These are phyloP conservation scores for Drosophila leonis DNA, from an alignment of 2,888 invertebrate genomes.

Conservation along the genomic window DNA sequence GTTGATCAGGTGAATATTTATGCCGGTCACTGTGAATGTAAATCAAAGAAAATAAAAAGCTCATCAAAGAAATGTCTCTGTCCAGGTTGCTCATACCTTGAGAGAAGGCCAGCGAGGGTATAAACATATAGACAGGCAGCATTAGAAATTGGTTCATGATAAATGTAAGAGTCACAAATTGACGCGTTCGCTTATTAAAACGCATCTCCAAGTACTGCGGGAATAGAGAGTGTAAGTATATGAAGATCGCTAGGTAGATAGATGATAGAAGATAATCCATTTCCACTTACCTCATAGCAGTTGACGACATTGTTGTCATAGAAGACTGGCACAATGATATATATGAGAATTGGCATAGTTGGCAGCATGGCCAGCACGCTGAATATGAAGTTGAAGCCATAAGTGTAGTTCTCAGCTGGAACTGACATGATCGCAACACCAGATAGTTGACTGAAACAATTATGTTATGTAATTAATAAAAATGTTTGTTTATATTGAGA, in stretches of 20 bases:
- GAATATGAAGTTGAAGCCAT: conserved; percentile 86
- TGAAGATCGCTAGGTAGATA: background rate
- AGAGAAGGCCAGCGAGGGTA: conserved; percentile 83
- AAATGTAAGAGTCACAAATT: conserved; percentile 82
- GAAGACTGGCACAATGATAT: conserved; percentile 86
- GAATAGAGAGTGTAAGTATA: background rate
- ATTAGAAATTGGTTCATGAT: conserved; percentile 80
- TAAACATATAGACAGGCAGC: conserved; percentile 83
- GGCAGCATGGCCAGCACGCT: conserved; percentile 84
- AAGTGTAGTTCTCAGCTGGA: conserved; percentile 86
- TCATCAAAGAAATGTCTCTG: background rate
- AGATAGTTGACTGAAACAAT: conserved; percentile 86
- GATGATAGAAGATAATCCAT: background rate
- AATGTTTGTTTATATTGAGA: no score
- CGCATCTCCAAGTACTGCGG: conserved; percentile 83
- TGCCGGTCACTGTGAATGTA: conserved; percentile 86
- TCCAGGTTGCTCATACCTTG: conserved; percentile 72
- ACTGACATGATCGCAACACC: conserved; percentile 87
- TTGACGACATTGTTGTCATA: conserved; percentile 86
- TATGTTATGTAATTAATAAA: background rate
- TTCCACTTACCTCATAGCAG: conserved; percentile 85
- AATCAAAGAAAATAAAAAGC: no score
- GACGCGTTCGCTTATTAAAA: conserved; percentile 82
- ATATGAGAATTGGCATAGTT: conserved; percentile 81
- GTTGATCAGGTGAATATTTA: conserved; percentile 87